Evolutionary conservation across 2,888 invertebrate species (phyloP).

Genomic region (Euphydryas editha): DNA sequence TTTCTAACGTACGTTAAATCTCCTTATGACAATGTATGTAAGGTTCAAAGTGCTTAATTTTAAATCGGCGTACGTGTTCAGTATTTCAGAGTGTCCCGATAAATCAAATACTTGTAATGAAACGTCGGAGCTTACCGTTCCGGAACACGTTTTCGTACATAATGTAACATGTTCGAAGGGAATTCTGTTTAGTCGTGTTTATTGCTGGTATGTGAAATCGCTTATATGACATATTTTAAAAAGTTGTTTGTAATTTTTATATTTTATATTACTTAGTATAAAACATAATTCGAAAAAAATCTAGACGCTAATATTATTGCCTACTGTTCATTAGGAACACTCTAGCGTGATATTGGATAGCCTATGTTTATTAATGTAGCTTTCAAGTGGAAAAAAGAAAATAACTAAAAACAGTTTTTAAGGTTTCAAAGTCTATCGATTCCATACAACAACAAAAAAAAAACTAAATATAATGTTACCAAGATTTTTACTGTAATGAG

Average conservation of each 20-base stretch:
- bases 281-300: too few species aligned
- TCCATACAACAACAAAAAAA: too few species aligned
- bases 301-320: too few species aligned
- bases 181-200: constrained; percentile 42
- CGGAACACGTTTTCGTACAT: constrained; percentile 48
- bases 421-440: too few species aligned
- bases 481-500: too few species aligned
- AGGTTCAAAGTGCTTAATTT: constrained; percentile 18
- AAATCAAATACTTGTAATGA: constrained; percentile 79
- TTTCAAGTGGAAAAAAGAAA: too few species aligned
- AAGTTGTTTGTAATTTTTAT: not conserved
- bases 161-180: constrained; percentile 51
- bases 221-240: constrained; percentile 16
- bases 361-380: too few species aligned
- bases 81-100: constrained; percentile 61
- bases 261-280: not conserved
- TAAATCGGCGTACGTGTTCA: constrained; percentile 52
- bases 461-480: too few species aligned
- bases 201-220: constrained; percentile 37
- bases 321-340: too few species aligned
- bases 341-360: too few species aligned
- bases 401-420: too few species aligned
- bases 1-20: not conserved
- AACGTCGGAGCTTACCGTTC: constrained; percentile 61
- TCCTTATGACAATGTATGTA: constrained; percentile 9